Conservation (phyloP, 2,797 vertebrate genomes). For the Gambusia yucatana region DNA sequence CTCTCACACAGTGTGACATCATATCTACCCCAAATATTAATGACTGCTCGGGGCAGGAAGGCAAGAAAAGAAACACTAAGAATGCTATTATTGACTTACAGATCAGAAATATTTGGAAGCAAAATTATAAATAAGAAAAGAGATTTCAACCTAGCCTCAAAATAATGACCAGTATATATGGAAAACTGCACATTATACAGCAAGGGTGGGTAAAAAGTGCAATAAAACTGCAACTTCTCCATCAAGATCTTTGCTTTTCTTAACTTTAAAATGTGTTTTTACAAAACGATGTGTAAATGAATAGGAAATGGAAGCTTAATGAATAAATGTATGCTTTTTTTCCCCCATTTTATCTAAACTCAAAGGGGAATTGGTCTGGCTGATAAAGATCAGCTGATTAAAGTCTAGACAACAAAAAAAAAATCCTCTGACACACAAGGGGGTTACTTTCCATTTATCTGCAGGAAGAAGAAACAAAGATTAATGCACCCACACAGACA, state of each 20-base stretch:
- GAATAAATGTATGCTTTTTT: conserved; percentile 30
- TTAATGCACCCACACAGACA: conserved; percentile 30
- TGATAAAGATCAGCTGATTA: conserved; percentile 38
- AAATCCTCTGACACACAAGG: conserved; percentile 4
- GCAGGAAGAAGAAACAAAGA: conserved; percentile 28
- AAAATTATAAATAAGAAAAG: not conserved
- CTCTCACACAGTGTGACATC: not conserved
- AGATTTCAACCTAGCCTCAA: not conserved
- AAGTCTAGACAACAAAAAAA: conserved; percentile 26
- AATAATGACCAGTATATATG: not conserved
- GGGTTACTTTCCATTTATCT: conserved; percentile 26
- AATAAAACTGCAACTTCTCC: conserved; percentile 20
- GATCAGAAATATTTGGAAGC: not conserved
- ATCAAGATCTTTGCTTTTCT: conserved; percentile 25
- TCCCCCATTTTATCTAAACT: conserved; percentile 19
- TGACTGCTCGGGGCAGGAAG: not conserved
- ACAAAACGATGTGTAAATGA: conserved; percentile 15
- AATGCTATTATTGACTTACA: not conserved
- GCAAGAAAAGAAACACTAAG: not conserved
- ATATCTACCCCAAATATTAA: not conserved
- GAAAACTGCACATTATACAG: conserved; percentile 30
- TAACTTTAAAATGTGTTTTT: not conserved
- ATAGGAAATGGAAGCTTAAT: conserved; percentile 25
- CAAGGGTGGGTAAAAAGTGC: conserved; percentile 19
- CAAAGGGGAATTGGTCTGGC: conserved; percentile 17